A percentile compares a stretch with the other conserved stretches of the same genome.
These are phyloP conservation scores for Pterostichus madidus DNA, from an alignment of 2,888 invertebrate genomes.

Conservation along the genomic window DNA sequence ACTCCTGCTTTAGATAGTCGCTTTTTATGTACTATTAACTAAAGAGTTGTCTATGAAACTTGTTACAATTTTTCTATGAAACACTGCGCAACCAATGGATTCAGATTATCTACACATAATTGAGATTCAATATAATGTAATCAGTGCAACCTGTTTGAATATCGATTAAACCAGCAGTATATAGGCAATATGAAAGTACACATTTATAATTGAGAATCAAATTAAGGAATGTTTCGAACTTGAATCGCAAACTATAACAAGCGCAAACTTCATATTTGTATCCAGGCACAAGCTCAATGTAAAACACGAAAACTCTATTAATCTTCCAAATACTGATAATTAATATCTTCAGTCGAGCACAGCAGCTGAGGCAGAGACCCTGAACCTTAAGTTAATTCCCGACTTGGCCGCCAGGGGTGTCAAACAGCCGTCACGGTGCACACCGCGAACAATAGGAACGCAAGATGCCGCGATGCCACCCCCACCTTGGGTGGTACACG, in stretches of 20 bases:
- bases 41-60: no score
- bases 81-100: no score
- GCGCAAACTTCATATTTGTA: slow-evolving; percentile 7
- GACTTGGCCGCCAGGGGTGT: slow-evolving; percentile 31
- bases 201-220: no score
- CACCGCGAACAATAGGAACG: slow-evolving; percentile 36
- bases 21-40: no score
- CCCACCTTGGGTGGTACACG: slow-evolving; percentile 11
- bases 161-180: no score
- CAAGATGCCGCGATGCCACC: background rate
- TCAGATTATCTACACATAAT: no score
- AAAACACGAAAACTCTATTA: slow-evolving; percentile 39
- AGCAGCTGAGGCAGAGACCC: slow-evolving; percentile 23
- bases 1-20: no score
- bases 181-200: no score
- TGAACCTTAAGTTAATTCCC: slow-evolving; percentile 46
- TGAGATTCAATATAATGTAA: no score
- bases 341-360: slow-evolving; percentile 43
- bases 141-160: no score
- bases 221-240: no score
- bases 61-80: no score
- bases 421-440: slow-evolving; percentile 48
- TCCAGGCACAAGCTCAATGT: background rate
- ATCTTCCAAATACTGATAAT: slow-evolving; percentile 56
- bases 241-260: background rate